These are phyloP conservation scores for Papilio machaon DNA, from an alignment of 1,140 invertebrate genomes.

Conservation along the genomic window DNA sequence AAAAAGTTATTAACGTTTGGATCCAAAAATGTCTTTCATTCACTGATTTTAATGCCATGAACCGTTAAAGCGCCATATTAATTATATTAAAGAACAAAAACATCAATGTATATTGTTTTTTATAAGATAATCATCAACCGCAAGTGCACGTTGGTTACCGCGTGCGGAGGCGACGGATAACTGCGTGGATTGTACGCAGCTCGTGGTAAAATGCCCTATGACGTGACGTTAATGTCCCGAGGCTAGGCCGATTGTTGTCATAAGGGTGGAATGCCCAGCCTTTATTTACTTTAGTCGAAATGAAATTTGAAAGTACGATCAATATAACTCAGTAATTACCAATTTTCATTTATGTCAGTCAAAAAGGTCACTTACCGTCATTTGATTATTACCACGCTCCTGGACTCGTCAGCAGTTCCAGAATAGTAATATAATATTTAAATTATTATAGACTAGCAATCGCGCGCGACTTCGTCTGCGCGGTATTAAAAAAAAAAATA, in stretches of 20 bases:
- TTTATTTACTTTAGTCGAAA: constrained; percentile 16
- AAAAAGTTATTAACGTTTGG: neutral
- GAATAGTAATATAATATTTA: too few species aligned
- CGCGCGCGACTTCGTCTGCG: too few species aligned
- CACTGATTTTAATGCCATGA: neutral
- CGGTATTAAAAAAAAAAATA: too few species aligned
- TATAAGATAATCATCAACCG: neutral
- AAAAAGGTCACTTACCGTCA: neutral
- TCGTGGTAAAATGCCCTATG: constrained; percentile 49
- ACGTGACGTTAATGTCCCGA: constrained; percentile 43
- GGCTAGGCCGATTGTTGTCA: constrained; percentile 28
- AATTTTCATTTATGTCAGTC: neutral
- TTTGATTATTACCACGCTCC: neutral
- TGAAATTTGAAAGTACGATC: neutral
- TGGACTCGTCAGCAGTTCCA: too few species aligned
- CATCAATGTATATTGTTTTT: constrained; percentile 1
- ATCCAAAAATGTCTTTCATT: neutral
- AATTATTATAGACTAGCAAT: too few species aligned
- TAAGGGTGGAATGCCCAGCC: neutral
- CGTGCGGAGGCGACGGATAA: neutral
- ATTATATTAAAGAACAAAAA: constrained; percentile 1
- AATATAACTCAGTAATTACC: neutral
- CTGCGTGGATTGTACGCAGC: constrained; percentile 47
- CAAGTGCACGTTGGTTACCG: constrained; percentile 7
- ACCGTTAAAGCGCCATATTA: neutral